A percentile compares a stretch with the other conserved stretches of the same genome.
Conservation (phyloP, 2,113 vertebrate species). For the Epinephelus lanceolatus region DNA sequence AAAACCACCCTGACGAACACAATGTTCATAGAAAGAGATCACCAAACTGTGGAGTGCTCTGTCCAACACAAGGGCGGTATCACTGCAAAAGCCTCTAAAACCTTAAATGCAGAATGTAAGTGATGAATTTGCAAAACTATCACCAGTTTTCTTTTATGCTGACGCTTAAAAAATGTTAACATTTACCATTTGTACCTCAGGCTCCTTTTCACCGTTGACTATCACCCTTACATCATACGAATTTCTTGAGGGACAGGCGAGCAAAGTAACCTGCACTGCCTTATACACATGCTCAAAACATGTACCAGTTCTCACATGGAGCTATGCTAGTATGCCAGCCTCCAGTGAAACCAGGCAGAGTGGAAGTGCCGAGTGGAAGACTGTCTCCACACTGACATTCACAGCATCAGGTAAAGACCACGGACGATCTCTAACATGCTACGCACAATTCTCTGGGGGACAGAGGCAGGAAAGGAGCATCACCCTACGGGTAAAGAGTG, state of each 20-base stretch:
- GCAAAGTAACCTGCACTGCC: constrained; percentile 58
- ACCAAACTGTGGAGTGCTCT: constrained; percentile 50
- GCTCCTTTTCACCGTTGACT: constrained; percentile 27
- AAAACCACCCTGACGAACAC: constrained; percentile 29
- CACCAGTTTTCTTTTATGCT: background rate
- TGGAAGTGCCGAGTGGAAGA: background rate
- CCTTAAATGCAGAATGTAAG: constrained; percentile 62
- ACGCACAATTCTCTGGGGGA: constrained; percentile 11
- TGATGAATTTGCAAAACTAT: background rate
- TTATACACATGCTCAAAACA: constrained; percentile 55
- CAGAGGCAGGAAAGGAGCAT: background rate
- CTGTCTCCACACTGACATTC: constrained; percentile 58
- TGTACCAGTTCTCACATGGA: constrained; percentile 58
- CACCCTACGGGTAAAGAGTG: constrained; percentile 53
- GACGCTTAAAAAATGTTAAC: background rate
- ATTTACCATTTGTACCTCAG: constrained; percentile 37
- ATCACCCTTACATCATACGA: constrained; percentile 17
- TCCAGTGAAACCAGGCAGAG: rapidly evolving
- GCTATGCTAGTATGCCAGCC: constrained; percentile 44
- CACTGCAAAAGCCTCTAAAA: background rate
- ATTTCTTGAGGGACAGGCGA: constrained; percentile 62
- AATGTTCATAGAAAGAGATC: constrained; percentile 31
- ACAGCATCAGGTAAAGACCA: constrained; percentile 55
- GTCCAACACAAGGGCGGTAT: constrained; percentile 2
- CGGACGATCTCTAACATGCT: constrained; percentile 60